Base-by-base conservation (phyloP, 2,888 invertebrate genomes). In the Nymphalis urticae region DNA sequence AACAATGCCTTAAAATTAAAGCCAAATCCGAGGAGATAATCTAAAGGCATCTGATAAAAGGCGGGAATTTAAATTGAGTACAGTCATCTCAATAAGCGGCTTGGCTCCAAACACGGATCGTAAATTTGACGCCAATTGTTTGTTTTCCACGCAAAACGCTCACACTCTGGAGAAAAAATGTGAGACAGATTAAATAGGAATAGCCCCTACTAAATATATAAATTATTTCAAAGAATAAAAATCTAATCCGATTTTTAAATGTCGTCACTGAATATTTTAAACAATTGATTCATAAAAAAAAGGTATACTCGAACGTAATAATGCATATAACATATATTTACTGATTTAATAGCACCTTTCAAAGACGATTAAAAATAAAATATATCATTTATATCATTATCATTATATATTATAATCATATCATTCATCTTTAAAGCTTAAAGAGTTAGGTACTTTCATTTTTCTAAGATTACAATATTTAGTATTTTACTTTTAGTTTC, bases 101-200 rank as follows among this genome's bases (percentile, higher is more conserved):
- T 89, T 90, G 88, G 88, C 90, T 85, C 83, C 82, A 81, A 81
- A 80, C 83, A 80, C 80, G 76, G 75, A 79, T 86, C 87, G 85
- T 90, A 89, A 89, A 90, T 89, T 88, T 82, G 70, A 81, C 79
- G 82, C 78, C 85, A 86, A 87, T 90, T 88, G 88, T 89, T 88
- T 86, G 85, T 88, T 87, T 87, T 87, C 82, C 77, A 85, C 85
- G 82, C 84, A 83, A 83, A 87, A 86, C 75, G 79, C 80, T 82
- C 72, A 79, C 79, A 79, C 79, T 82, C 76, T 81, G 64, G 56
- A 71, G 68, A 78, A 75, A 80, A 84, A 83, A 80, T 21, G 62
- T 62, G 67, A 73, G 66, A 70, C 61, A 66, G 66, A 66, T n/a
- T 61, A 50, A 47, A 62, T 16, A 63, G 64, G 71, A 70, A 73